A percentile compares a stretch with the other conserved stretches of the same genome.
phyloP scores from a whole-genome alignment of 2,888 invertebrate genomes.

The Andrena haemorrhoa region DNA sequence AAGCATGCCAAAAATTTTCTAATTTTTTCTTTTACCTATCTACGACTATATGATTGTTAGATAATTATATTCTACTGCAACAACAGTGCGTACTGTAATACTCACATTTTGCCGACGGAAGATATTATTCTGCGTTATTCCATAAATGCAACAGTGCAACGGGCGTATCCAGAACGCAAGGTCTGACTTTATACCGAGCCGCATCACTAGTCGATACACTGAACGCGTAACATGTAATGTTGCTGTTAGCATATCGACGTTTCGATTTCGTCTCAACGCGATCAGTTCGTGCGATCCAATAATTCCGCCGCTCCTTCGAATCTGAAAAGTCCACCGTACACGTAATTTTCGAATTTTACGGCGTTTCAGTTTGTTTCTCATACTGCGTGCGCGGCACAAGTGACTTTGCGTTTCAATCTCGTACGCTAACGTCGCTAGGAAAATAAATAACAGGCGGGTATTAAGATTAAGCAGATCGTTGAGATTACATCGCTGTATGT shows the following conservation, averaged over 20 bases:
- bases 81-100: background rate
- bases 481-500: slow-evolving; percentile 30
- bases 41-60: background rate
- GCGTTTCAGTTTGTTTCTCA: background rate
- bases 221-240: slow-evolving; percentile 37
- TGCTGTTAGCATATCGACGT: slow-evolving; percentile 40
- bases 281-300: slow-evolving; percentile 28
- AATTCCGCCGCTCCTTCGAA: slow-evolving; percentile 21
- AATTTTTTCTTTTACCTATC: background rate
- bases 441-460: slow-evolving; percentile 1
- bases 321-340: background rate
- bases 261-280: slow-evolving; percentile 14
- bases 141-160: background rate
- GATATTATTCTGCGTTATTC: slow-evolving; percentile 23
- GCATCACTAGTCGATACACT: slow-evolving; percentile 22
- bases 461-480: slow-evolving; percentile 38
- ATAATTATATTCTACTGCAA: background rate
- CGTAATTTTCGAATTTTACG: background rate
- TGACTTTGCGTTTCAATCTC: slow-evolving; percentile 21
- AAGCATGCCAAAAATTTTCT: too few relatives aligned
- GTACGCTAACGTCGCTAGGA: too few relatives aligned
- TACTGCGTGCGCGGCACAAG: background rate
- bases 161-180: background rate
- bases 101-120: background rate
- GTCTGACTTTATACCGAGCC: slow-evolving; percentile 26